Base-by-base conservation (phyloP, 2,888 invertebrate species). In the Tetranychus piercei region DNA sequence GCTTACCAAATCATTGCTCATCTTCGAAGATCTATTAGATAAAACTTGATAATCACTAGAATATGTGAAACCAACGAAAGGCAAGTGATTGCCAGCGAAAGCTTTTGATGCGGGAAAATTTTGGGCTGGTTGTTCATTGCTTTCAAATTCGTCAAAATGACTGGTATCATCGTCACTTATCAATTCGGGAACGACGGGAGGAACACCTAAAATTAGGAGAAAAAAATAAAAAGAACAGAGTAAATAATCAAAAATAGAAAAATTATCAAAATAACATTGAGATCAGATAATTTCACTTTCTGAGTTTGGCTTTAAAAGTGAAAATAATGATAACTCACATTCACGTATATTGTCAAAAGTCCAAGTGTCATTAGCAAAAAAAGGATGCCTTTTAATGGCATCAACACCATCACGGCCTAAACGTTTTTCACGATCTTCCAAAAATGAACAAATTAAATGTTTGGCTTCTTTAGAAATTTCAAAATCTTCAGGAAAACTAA, bases 51-150 rank as follows among this genome's bases (percentile, higher is more conserved):
- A 73, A 76, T 77, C 77, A 73, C 71, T 74, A 78, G 93, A 93
- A 82, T 96, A 99, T 1, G 99, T 97, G 83, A 99, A 99, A 15
- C 96, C 96, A 75, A 96, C 91, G 84, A 99, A 99, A 4, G 99
- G 96, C 80, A 99, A 86, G 84, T 99, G 96, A 84, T 99, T 96
- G 76, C 96, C 99, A 76, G 92, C 93, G 84, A 99, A 99, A 69
- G 94, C 92, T 85, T 94, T 97, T 75, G 97, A 95, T 79, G 91
- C 88, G 44, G 95, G 93, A 84, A 99, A 99, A 81, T 94, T 92
- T 1, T 92, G 87, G 34, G 74, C 76, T 5, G 81, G 79, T 34
- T 88, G 88, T 82, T 94, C 94, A 78, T 94, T 93, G 81, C 92
- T 91, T 81, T 96, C 95, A 77, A 96, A 90, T 80, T 96, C 95